phyloP scores from a whole-genome alignment of 2,113 vertebrate genomes.

The Nycticebus coucang region DNA sequence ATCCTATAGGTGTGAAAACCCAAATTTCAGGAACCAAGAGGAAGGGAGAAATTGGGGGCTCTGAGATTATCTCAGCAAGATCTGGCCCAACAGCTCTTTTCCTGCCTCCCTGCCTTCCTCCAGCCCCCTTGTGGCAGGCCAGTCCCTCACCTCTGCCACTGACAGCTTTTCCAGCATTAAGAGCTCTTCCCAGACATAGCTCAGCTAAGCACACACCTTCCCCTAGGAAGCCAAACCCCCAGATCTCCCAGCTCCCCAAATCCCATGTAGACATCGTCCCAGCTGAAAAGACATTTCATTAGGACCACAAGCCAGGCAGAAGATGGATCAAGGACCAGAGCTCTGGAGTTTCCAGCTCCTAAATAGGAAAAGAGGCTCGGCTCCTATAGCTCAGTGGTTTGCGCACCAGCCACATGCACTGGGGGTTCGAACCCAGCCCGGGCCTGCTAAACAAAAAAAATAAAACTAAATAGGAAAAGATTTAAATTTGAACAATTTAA shows the following conservation, averaged over 20 bases:
- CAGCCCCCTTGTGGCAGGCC: not conserved
- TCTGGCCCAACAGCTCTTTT: not conserved
- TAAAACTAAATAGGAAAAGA: not conserved
- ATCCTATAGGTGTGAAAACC: not conserved
- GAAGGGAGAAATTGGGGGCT: not conserved
- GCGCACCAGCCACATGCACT: too few relatives aligned
- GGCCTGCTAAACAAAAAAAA: too few relatives aligned
- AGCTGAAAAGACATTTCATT: not conserved
- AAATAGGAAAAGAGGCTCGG: not conserved
- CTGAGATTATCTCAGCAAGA: conserved; percentile 12
- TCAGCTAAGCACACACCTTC: not conserved
- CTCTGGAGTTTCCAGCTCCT: not conserved
- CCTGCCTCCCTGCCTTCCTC: not conserved
- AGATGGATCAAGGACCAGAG: not conserved
- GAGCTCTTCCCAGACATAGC: not conserved
- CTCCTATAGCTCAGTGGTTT: too few relatives aligned
- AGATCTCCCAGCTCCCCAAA: not conserved
- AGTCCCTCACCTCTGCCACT: not conserved
- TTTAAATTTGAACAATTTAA: not conserved
- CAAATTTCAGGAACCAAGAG: not conserved
- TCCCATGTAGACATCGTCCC: not conserved
- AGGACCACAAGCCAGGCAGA: not conserved
- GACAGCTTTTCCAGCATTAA: not conserved
- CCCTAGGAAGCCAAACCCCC: not conserved
- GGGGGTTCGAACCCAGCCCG: too few relatives aligned